Conservation (phyloP, 2,113 vertebrate genomes). For the Lepisosteus oculatus region DNA sequence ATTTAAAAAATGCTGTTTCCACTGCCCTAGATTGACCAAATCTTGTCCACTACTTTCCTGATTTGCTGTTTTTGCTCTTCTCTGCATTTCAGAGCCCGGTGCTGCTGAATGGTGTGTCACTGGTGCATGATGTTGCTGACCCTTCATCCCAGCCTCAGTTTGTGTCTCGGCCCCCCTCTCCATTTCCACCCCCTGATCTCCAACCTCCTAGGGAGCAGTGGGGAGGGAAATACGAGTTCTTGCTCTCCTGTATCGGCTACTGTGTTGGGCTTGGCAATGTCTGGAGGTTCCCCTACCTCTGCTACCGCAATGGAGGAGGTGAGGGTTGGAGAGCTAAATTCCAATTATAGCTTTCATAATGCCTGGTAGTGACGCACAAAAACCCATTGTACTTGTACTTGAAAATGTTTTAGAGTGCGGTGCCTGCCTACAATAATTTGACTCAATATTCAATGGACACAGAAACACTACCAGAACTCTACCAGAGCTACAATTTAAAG, state of each 20-base stretch:
- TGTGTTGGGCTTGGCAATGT: conserved; percentile 77
- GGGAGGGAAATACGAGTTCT: conserved; percentile 72
- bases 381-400: too few relatives aligned
- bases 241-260: conserved; percentile 77
- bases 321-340: conserved; percentile 26
- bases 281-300: conserved; percentile 77
- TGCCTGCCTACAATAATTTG: too few relatives aligned
- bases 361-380: too few relatives aligned
- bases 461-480: too few relatives aligned
- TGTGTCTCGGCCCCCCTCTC: conserved; percentile 16
- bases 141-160: conserved; percentile 26
- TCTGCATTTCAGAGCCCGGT: conserved; percentile 38
- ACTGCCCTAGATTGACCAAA: neutral
- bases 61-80: conserved; percentile 9
- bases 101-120: conserved; percentile 38
- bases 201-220: conserved; percentile 58
- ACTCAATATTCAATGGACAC: too few relatives aligned
- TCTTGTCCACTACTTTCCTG: neutral
- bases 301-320: conserved; percentile 82
- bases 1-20: neutral
- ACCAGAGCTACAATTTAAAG: too few relatives aligned
- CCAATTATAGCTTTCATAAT: too few relatives aligned
- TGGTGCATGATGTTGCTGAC: conserved; percentile 33
- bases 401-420: too few relatives aligned
- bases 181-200: neutral